Conservation (phyloP, 2,113 vertebrate species). For the Elgaria multicarinata region DNA sequence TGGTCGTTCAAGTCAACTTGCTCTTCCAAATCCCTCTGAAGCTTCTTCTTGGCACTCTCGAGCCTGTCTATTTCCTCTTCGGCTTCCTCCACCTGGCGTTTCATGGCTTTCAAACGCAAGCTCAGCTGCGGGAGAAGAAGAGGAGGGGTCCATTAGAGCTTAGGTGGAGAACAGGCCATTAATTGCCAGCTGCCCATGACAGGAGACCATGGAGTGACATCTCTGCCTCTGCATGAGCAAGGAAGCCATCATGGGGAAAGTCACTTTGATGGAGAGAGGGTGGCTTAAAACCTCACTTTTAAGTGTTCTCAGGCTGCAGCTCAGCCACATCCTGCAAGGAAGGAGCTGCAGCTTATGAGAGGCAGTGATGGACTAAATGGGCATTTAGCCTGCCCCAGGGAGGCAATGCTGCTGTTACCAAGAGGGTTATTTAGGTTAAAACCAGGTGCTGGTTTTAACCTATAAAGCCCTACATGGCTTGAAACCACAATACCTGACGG, state of each 20-base stretch:
- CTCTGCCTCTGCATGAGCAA: not conserved
- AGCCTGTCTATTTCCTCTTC: slow-evolving; percentile 97
- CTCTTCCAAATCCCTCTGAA: slow-evolving; percentile 96
- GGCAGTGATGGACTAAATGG: not conserved
- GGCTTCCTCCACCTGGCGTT: slow-evolving; percentile 94
- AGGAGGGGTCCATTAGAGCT: slow-evolving; percentile 56
- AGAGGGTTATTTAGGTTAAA: not conserved
- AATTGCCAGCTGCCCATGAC: slow-evolving; percentile 63
- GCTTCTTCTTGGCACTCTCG: slow-evolving; percentile 92
- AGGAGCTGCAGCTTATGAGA: not conserved
- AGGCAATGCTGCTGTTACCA: not conserved
- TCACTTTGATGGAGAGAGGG: not conserved
- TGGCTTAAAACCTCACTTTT: not conserved
- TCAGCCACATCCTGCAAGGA: not conserved
- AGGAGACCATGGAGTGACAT: slow-evolving; percentile 52
- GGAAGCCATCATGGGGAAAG: not conserved
- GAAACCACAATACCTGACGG: too few relatives aligned
- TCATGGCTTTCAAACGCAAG: slow-evolving; percentile 94
- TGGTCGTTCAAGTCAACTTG: slow-evolving; percentile 92
- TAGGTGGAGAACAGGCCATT: slow-evolving; percentile 51
- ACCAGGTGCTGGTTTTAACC: too few relatives aligned
- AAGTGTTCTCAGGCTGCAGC: not conserved
- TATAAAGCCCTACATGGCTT: too few relatives aligned
- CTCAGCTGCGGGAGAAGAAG: slow-evolving; percentile 83
- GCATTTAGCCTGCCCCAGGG: not conserved